These are phyloP conservation scores for Gallirallus australis DNA, from an alignment of 2,797 vertebrate genomes.

Conservation along the genomic window DNA sequence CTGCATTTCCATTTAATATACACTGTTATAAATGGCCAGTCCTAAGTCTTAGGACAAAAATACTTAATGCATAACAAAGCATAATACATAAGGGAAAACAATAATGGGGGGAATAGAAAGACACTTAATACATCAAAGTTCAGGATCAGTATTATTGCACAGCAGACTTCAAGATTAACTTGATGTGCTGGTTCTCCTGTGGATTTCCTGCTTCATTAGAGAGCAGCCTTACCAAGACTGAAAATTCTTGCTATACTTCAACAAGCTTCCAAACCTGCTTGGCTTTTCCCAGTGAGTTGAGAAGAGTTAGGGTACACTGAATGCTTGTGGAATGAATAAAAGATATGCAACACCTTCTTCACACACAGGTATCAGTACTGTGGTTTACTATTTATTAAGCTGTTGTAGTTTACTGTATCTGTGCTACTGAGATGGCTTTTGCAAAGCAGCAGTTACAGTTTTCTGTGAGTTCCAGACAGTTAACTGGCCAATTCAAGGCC, in stretches of 20 bases:
- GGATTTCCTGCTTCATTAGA: neutral
- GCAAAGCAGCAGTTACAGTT: too few relatives aligned
- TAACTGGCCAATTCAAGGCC: too few relatives aligned
- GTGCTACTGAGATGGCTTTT: too few relatives aligned
- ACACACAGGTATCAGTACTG: neutral
- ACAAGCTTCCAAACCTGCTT: neutral
- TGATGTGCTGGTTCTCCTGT: neutral
- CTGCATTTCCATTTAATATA: neutral
- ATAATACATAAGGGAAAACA: neutral
- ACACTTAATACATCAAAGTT: neutral
- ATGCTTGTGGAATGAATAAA: neutral
- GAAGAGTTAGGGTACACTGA: neutral
- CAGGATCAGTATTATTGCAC: neutral
- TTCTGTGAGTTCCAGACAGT: too few relatives aligned
- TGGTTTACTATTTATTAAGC: neutral
- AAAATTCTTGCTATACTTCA: neutral
- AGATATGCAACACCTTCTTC: neutral
- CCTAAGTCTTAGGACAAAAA: neutral
- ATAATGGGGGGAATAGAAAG: neutral
- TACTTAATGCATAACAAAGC: neutral
- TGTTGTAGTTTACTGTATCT: too few relatives aligned
- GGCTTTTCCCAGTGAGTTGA: neutral
- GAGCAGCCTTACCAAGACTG: neutral
- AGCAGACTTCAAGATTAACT: slow-evolving; percentile 10
- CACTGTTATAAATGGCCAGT: neutral